Evolutionary conservation across 2,888 invertebrate species (phyloP), one percentile per base, ranked within the genome.

Genomic region (Callyntrura sp.): DNA sequence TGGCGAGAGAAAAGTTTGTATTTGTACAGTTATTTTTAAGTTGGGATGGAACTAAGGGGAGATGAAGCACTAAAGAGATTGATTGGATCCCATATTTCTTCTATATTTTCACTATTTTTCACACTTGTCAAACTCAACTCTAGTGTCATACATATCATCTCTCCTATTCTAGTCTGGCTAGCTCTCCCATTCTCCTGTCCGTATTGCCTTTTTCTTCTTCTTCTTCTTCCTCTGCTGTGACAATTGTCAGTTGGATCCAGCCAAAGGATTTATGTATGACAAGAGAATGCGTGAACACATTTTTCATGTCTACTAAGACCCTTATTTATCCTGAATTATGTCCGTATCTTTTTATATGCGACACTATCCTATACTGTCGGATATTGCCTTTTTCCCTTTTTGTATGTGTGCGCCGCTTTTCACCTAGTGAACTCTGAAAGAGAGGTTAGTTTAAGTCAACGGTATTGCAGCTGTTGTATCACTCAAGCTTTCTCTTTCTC

Each of bases 251-350:
- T 85, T 78, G 85, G 85, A 86, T 85, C 86, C 70, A 78, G 76
- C 68, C 68, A 76, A 76, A 76, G 88, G 85, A 90, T 90, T 86
- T 91, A 90, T 89, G 86, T 91, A 90, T 89, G 86, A 89, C 89
- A 91, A 62, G 83, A 55, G 89, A 89, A 91, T 90, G 90, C 90
- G 90, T 90, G 90, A 90, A 87, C 90, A 90, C 90, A 90, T 90
- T 90, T 90, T 90, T 90, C 90, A 90, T 86, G 90, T 90, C 90
- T 90, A 45, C 83, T 90, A 90, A 90, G 86, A 87, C 87, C 87
- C 86, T 86, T 87, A 90, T 84, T 90, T 87, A 90, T 90, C 90
- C 90, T 90, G 90, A 90, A 90, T 87, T 87, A 90, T 90, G 90
- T 90, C 84, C 79, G 45, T 76, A 76, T 83, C 82, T 8, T 83